Base-by-base conservation (phyloP, 2,113 vertebrate species). In the Ailuropoda melanoleuca region DNA sequence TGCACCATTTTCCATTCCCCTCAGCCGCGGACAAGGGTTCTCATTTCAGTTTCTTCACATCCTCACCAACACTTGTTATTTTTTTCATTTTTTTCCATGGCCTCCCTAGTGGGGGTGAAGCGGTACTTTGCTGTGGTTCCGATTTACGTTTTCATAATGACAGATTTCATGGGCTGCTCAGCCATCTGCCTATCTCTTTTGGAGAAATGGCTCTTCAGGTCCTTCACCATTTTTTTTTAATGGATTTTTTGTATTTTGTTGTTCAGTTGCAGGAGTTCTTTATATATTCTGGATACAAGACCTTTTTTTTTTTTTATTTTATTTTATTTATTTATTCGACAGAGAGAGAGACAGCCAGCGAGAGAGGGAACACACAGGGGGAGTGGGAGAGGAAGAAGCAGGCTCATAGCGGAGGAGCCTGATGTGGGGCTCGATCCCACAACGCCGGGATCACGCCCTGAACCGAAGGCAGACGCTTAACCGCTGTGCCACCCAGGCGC, bases 21-120 rank as follows among this genome's bases (percentile, higher is more conserved):
- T 24, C 1, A 7, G n/a, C 66, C 23, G 1, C 8, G 17, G 12
- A 2, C 0, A 1, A 18, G 68, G 1, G 17, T 53, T 46, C 50
- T 17, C 1, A 17, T 84, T 72, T 46, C 50, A 39, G 0, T 21
- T 72, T 78, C 31, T 78, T 39, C 31, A 12, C 19, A 2, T 39
- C 43, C 53, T 87, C 24, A 8, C 29, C 8, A 21, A 11, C 21
- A 4, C 60, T 11, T 62, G 43, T 55, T 55, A 2, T 66, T 68
- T 89, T 88, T 88, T 21, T 29, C 8, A 5, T 46, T 4, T 50
- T 48, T 93, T 85, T 43, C 19, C 37, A 53, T 53, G 64, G 68
- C 34, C 3, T 29, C 74, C 17, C 19, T 31, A 43, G 23, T 72
- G 56, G 48, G 34, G 77, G 87, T 39, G 3, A 31, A 50, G 82